Base-by-base conservation (phyloP, 2,797 vertebrate species). In the Mycteria americana region DNA sequence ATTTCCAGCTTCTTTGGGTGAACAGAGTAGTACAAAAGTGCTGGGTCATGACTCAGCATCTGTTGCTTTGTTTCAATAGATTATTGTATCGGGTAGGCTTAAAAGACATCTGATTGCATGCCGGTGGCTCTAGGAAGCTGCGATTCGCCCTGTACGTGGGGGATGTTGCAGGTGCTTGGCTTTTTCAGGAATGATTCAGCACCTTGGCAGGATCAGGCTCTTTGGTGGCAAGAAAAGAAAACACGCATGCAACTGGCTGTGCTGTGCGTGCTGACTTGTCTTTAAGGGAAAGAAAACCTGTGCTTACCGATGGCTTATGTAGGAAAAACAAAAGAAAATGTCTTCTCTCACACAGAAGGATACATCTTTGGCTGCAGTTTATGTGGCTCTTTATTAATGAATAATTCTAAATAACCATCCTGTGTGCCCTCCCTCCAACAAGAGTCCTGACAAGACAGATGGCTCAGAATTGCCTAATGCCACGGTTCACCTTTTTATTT, bases 21-120 rank as follows among this genome's bases (percentile, higher is more conserved):
- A 68, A 7, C 22, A 30, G 9, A 33, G 51, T 0, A 23, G 28
- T 6, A 1, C 23, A 9, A 1, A 45, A 51, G 17, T 1, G 18
- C 79, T 50, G 79, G 50, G 7, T 37, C 41, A 27, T 76, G 93
- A 90, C 73, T 93, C 95, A 92, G 95, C 93, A 96, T 88, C 88
- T 94, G 80, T 69, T 69, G 88, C 92, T 93, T 70, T 59, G 59
- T 76, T 73, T 65, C 77, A 7, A 68, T 2, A 25, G 50, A 45
- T 63, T 3, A 2, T 18, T 4, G 27, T 7, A 1, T 0, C 1
- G n/a, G 53, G n/a, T 5, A 1, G 9, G 14, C 64, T 41, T 17
- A 4, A 39, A 69, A 57, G 67, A 1, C 21, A 1, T 54, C 82
- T 59, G 65, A 16, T 15, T 6, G 41, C 81, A 51, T 1, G 33